Percentiles rank a stretch among this genome's conserved stretches.
phyloP scores from a whole-genome alignment of 2,113 vertebrate genomes.

The Nymphicus hollandicus region DNA sequence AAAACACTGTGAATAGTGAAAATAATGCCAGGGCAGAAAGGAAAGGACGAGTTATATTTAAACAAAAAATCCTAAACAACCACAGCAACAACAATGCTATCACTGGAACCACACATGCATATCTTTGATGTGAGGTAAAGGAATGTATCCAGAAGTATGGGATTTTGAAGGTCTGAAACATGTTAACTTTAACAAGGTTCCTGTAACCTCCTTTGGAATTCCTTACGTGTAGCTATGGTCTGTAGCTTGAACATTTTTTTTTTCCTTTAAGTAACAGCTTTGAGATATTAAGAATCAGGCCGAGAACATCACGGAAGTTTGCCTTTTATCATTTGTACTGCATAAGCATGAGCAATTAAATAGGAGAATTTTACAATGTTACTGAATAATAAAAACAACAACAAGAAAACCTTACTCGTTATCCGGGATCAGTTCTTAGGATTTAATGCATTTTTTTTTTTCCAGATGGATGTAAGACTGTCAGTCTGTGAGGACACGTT shows the following conservation, averaged over 20 bases:
- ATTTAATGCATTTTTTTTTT: neutral
- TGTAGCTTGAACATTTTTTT: neutral
- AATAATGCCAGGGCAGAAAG: neutral
- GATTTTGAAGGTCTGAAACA: neutral
- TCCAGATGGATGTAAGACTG: neutral
- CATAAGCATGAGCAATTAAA: neutral
- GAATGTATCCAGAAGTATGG: neutral
- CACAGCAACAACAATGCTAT: neutral
- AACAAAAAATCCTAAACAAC: neutral
- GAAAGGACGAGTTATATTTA: neutral
- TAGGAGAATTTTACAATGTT: neutral
- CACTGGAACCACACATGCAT: neutral
- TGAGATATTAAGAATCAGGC: neutral
- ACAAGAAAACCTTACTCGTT: neutral
- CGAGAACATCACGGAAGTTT: neutral
- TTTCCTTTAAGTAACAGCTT: neutral
- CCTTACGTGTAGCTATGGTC: neutral
- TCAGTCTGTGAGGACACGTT: fast-evolving
- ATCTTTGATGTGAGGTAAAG: neutral
- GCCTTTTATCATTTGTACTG: neutral
- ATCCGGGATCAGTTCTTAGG: neutral
- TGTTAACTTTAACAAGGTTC: neutral
- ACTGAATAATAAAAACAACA: neutral
- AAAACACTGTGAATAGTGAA: neutral
- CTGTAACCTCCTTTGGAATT: neutral